Percentiles rank a stretch among this genome's conserved stretches.
These are phyloP conservation scores for Osmoderma eremita DNA, from an alignment of 2,888 invertebrate species.

Conservation along the genomic window DNA sequence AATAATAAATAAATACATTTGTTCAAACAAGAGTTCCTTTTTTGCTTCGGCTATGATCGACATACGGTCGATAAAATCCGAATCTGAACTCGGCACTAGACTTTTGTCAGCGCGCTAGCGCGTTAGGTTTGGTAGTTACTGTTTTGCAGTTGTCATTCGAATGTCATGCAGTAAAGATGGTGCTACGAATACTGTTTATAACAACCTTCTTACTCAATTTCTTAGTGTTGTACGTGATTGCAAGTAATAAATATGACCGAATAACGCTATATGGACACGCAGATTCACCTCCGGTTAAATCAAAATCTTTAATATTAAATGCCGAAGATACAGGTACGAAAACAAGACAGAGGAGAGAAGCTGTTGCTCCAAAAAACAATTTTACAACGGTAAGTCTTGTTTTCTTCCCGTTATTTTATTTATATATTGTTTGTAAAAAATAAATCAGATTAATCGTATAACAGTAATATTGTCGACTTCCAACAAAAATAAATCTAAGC, in stretches of 20 bases:
- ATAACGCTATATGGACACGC: constrained; percentile 50
- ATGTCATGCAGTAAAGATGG: constrained; percentile 45
- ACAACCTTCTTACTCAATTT: constrained; percentile 49
- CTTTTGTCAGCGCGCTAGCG: background rate
- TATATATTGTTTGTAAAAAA: too few relatives aligned
- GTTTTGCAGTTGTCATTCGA: constrained; percentile 48
- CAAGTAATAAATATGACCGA: constrained; percentile 47
- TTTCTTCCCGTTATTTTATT: background rate
- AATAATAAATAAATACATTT: background rate
- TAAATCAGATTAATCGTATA: too few relatives aligned
- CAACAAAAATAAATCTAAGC: too few relatives aligned
- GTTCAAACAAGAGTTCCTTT: background rate
- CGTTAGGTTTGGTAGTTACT: background rate
- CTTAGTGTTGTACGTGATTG: constrained; percentile 45
- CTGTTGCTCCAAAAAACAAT: constrained; percentile 27
- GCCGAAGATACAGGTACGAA: constrained; percentile 39
- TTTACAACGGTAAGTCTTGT: constrained; percentile 34
- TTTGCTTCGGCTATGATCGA: background rate
- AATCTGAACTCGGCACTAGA: constrained; percentile 6
- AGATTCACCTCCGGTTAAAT: constrained; percentile 40
- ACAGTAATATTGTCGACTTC: too few relatives aligned
- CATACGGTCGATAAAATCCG: background rate
- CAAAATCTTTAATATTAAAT: constrained; percentile 46
- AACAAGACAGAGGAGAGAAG: constrained; percentile 44
- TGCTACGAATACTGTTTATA: constrained; percentile 44